These are phyloP conservation scores for Iguana delicatissima DNA, from an alignment of 2,797 vertebrate species.

Conservation along the genomic window DNA sequence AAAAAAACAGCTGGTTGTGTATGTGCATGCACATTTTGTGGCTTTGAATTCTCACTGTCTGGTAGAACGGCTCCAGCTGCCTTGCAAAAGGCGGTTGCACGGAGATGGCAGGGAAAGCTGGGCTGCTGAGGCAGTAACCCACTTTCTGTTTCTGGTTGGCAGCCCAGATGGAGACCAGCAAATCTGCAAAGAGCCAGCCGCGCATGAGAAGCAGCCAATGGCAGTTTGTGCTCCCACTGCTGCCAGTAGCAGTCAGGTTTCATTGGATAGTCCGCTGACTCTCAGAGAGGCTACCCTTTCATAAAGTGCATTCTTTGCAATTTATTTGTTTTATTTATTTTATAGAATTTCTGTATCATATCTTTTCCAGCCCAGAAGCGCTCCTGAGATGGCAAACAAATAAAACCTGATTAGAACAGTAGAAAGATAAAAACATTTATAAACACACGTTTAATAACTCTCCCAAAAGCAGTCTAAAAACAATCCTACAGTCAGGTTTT, in stretches of 20 bases:
- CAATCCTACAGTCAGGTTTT: no score
- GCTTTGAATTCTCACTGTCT: background rate
- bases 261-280: background rate
- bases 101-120: no score
- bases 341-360: no score
- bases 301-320: background rate
- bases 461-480: no score
- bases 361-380: no score
- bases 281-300: no score
- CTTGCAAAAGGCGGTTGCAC: background rate
- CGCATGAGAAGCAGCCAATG: background rate
- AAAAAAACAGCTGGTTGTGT: background rate
- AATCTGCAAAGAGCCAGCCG: background rate
- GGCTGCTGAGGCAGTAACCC: constrained; percentile 47
- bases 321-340: no score
- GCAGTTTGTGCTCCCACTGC: background rate
- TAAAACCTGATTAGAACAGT: no score
- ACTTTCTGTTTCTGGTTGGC: constrained; percentile 53
- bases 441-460: no score
- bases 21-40: background rate
- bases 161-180: constrained; percentile 37
- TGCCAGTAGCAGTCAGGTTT: background rate
- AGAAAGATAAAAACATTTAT: no score
- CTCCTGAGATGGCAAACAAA: no score
- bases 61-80: background rate